Percentiles rank a stretch among this genome's conserved stretches.
Conservation (phyloP, 2,113 vertebrate species). For the Zosterops lateralis region DNA sequence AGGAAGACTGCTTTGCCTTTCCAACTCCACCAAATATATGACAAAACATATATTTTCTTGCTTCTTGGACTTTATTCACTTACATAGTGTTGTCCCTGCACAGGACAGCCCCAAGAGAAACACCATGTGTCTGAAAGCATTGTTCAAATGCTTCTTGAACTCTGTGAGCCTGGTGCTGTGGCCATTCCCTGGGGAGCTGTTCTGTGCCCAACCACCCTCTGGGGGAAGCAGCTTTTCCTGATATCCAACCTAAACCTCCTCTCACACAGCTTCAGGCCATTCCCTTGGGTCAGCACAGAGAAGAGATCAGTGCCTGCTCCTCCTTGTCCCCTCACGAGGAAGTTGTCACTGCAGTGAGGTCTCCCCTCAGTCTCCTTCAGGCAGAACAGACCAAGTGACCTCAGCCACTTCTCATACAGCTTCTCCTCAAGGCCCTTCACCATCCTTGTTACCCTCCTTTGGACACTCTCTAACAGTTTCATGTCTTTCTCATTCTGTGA, state of each 20-base stretch:
- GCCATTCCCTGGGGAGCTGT: too few species aligned
- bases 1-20: not conserved
- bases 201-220: fast-evolving
- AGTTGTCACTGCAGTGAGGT: fast-evolving
- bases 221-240: not conserved
- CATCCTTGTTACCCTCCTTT: fast-evolving
- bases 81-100: not conserved
- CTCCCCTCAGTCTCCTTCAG: not conserved
- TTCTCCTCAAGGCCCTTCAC: not conserved
- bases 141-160: not conserved
- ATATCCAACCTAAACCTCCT: not conserved
- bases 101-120: not conserved
- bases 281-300: not conserved
- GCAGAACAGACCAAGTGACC: not conserved
- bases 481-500: fast-evolving
- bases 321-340: not conserved
- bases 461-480: fast-evolving
- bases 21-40: not conserved
- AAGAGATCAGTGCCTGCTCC: too few species aligned
- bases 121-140: not conserved
- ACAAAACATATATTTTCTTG: not conserved
- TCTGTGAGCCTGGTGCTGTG: not conserved
- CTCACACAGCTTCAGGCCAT: not conserved
- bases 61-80: not conserved
- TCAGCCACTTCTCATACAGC: fast-evolving